These are phyloP conservation scores for Heliconius aoede DNA, from an alignment of 2,888 invertebrate genomes.

Conservation along the genomic window DNA sequence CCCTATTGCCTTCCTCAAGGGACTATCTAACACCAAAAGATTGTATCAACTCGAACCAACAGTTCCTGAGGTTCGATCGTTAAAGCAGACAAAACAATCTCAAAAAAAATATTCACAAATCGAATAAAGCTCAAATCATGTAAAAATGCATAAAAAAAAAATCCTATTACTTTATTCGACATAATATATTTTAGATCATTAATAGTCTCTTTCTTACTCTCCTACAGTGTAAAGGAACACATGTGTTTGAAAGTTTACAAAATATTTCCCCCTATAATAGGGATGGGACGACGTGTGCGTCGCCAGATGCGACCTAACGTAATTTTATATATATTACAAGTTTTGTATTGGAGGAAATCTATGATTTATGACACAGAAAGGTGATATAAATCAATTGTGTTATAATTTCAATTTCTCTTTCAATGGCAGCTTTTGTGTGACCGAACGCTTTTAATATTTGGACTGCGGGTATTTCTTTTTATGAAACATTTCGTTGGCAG, in stretches of 20 bases:
- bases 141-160: neutral
- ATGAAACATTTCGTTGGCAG: too few relatives aligned
- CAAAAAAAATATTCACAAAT: neutral
- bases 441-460: neutral
- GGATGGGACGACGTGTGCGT: constrained; percentile 42
- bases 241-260: constrained; percentile 32
- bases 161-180: neutral
- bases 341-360: constrained; percentile 28
- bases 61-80: too few relatives aligned
- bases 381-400: constrained; percentile 21
- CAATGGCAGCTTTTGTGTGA: constrained; percentile 18
- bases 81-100: neutral
- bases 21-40: too few relatives aligned
- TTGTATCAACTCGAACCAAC: too few relatives aligned
- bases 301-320: constrained; percentile 44
- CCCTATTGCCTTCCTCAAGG: too few relatives aligned
- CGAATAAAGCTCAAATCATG: neutral
- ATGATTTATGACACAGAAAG: constrained; percentile 24
- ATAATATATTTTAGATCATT: constrained; percentile 20
- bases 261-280: constrained; percentile 34
- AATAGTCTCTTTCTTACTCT: neutral
- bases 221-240: neutral
- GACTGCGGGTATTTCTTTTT: too few relatives aligned
- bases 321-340: constrained; percentile 38
- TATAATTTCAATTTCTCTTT: constrained; percentile 20